Base-by-base conservation (phyloP, 92 coral and sea anemone species). In the Desmophyllum pertusum region DNA sequence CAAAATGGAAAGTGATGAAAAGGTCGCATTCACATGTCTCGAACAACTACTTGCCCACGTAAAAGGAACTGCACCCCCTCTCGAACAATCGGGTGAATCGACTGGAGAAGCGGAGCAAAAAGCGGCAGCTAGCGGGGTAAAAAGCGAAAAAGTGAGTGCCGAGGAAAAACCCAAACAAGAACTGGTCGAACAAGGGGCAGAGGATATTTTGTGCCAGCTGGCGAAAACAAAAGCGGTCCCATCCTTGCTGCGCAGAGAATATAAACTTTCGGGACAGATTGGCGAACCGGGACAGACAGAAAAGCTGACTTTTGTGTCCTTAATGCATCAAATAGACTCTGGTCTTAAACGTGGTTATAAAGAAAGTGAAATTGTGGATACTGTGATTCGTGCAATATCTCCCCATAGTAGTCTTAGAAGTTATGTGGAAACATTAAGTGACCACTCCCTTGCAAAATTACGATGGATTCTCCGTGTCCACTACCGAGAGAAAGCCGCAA, bases 281-380 rank as follows among this genome's bases (percentile, higher is more conserved):
- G 73, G 86, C 19, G 85, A 85, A 53, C 89, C 83, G 1, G 90
- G 87, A 4, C 90, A 86, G 38, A 85, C 86, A 43, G 90, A 84
- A 18, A 87, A 84, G 50, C 57, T 88, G 67, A 68, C 87, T 15
- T 91, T 91, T 67, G 87, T 91, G 10, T 91, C 91, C 10, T 83
- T 84, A 9, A 91, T 87, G 13, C 94, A 88, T 25, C 92, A 88
- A 77, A 82, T 83, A 1, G 92, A 92, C 48, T 88, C 89, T 3
- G 89, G 90, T 14, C 70, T 92, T 15, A 88, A 85, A 65, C 76
- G 88, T 50, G 89, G 81, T 10, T 85, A 88, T 48, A 73, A 78
- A 23, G 90, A 85, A 48, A 70, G 31, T 7, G 88, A 91, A 18
- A 88, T 85, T 37, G 70, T 73, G 0, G 88, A 85, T 46, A 81